Evolutionary conservation across 92 coral and sea anemone genomes (phyloP).

Genomic region (Diadumene lineata): DNA sequence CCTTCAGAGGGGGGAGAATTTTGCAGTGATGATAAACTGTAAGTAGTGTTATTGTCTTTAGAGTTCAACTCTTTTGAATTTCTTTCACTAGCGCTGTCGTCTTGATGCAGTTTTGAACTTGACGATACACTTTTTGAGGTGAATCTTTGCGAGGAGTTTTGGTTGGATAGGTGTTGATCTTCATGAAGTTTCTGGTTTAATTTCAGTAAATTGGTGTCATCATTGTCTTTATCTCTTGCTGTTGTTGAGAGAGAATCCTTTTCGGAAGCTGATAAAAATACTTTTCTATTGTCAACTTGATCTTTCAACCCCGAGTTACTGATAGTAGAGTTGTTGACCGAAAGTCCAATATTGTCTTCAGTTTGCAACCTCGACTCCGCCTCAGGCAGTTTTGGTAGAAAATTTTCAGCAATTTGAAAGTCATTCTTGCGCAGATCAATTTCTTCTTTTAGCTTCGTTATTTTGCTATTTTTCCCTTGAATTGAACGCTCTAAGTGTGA

Average conservation of each 20-base stretch:
- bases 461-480: slow-evolving; percentile 31
- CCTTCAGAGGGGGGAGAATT: background rate
- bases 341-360: background rate
- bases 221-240: background rate
- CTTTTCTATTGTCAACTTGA: background rate
- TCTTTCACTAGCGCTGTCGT: background rate
- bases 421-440: slow-evolving; percentile 4
- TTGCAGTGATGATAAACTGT: background rate
- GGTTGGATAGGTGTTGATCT: background rate
- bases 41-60: background rate
- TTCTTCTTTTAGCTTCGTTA: slow-evolving; percentile 41
- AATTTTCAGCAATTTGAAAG: slow-evolving; percentile 26
- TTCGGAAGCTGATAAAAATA: background rate
- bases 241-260: background rate
- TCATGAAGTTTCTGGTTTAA: background rate
- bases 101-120: background rate
- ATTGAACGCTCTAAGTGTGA: slow-evolving; percentile 44
- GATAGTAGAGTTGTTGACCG: background rate
- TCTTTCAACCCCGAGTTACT: background rate
- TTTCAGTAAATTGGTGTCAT: background rate
- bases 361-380: background rate
- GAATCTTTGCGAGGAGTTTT: background rate
- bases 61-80: background rate
- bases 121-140: background rate
- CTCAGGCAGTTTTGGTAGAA: slow-evolving; percentile 29